These are phyloP conservation scores for Dissostichus mawsoni DNA, from an alignment of 2,113 vertebrate genomes.

Conservation along the genomic window DNA sequence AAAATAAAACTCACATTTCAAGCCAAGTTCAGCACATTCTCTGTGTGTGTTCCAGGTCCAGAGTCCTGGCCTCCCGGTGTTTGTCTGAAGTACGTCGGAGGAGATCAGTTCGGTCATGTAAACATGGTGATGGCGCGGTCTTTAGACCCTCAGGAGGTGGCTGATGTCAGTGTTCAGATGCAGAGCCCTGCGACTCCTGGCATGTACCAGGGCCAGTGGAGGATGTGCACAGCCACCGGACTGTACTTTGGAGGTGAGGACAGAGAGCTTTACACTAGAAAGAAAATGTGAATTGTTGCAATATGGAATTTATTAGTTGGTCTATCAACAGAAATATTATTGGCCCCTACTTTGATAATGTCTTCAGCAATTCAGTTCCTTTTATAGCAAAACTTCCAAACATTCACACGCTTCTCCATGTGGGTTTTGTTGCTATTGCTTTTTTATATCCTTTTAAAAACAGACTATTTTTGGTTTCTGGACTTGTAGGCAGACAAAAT, in stretches of 20 bases:
- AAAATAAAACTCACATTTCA: neutral
- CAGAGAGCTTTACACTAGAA: neutral
- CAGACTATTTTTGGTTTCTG: neutral
- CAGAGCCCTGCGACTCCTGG: constrained; percentile 94
- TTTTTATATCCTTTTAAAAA: neutral
- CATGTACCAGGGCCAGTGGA: constrained; percentile 99
- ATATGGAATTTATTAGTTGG: neutral
- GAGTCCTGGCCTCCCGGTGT: constrained; percentile 98
- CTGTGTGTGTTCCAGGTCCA: constrained; percentile 83
- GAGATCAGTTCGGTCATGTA: constrained; percentile 98
- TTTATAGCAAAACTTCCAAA: neutral
- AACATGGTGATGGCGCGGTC: constrained; percentile 98
- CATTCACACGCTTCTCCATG: neutral
- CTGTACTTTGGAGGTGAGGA: constrained; percentile 96
- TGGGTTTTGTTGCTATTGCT: neutral
- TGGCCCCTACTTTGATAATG: neutral
- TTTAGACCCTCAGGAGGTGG: constrained; percentile 94
- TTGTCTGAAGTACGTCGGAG: constrained; percentile 97
- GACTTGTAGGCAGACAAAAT: neutral
- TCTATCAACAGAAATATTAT: too few relatives aligned
- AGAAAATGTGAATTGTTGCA: neutral
- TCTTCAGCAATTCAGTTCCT: neutral
- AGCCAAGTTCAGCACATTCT: constrained; percentile 27
- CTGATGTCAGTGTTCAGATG: constrained; percentile 98
- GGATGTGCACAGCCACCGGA: constrained; percentile 98